Evolutionary conservation across 2,797 vertebrate genomes (phyloP).

Genomic region (Euthynnus affinis): DNA sequence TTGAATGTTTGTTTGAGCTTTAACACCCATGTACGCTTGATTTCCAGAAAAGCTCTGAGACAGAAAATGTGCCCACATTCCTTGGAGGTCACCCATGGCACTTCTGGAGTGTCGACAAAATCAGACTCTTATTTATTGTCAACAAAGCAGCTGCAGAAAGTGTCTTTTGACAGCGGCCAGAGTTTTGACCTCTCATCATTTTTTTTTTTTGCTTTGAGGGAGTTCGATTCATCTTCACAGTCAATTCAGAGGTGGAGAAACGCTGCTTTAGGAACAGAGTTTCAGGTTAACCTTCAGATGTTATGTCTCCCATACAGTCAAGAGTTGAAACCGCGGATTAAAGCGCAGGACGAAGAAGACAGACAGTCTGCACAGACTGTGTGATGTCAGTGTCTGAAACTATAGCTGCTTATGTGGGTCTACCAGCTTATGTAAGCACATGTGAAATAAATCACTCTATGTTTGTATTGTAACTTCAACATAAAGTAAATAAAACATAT

Average conservation of each 20-base stretch:
- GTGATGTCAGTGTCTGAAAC: conserved; percentile 5
- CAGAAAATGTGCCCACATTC: conserved; percentile 54
- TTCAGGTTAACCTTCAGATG: conserved; percentile 37
- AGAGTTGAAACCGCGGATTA: conserved; percentile 5
- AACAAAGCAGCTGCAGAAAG: conserved; percentile 53
- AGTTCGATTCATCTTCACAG: conserved; percentile 32
- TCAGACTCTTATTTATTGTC: conserved; percentile 58
- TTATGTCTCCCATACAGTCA: conserved; percentile 3
- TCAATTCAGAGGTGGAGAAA: conserved; percentile 26
- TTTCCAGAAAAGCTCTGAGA: conserved; percentile 21
- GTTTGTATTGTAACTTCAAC: not conserved
- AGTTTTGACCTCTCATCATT: conserved; percentile 41
- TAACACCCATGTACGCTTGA: conserved; percentile 38
- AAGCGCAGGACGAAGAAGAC: conserved; percentile 11
- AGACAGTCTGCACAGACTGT: not conserved
- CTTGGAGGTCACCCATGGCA: conserved; percentile 47
- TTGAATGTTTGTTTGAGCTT: conserved; percentile 58
- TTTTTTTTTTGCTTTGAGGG: conserved; percentile 15
- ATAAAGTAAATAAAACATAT: no score
- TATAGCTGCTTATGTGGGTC: not conserved
- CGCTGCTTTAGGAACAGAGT: not conserved
- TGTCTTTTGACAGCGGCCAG: conserved; percentile 35
- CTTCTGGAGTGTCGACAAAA: conserved; percentile 47
- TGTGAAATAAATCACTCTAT: not conserved
- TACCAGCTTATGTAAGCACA: not conserved